Base-by-base conservation (phyloP, 2,113 vertebrate species). In the Vulpes ferrilata region DNA sequence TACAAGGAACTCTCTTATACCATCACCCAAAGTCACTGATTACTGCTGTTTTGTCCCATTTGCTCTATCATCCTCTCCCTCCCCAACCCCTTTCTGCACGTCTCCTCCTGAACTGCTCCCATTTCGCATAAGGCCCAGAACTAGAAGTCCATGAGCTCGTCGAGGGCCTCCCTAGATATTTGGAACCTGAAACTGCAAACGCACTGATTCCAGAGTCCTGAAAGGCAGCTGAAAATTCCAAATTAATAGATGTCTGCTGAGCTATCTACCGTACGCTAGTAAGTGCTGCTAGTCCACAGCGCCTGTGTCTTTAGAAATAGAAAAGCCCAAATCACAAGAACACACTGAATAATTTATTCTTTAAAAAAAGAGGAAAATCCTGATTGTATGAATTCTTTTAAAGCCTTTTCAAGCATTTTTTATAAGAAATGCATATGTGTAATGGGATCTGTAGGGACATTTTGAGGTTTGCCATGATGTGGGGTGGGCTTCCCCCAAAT, bases 251-350 rank as follows among this genome's bases (percentile, higher is more conserved):
- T 1, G 48, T 79, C 83, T 64, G 32, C 53, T 51, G 12, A 23
- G 10, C 7, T 11, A 30, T 57, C 88, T 43, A 7, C 38, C 4
- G 20, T 2, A 6, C 0, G 2, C 10, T 13, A 17, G 69, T 7
- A 17, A 90, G 43, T 64, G 3, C 59, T 30, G 5, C 35, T 0
- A 0, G 27, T 60, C 11, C 20, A 0, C 1, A 0, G 59, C n/a
- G 2, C 35, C 30, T 10, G 0, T 20, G 48, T 30, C 17, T 51
- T 53, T 30, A 55, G 48, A 93, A 80, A 57, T 13, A 25, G 57
- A 71, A 67, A 25, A 20, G 20, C 5, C 0, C 69, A 23, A 16
- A n/a, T 43, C 74, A 0, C 27, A 22, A 23, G 64, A 27, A 74
- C 65, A 57, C 0, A 0, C 4, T 23, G 73, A 85, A 62, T 59